A percentile compares a stretch with the other conserved stretches of the same genome.
Evolutionary conservation across 2,797 vertebrate species (phyloP).

Genomic region (Lepidocolaptes lacrymiger): DNA sequence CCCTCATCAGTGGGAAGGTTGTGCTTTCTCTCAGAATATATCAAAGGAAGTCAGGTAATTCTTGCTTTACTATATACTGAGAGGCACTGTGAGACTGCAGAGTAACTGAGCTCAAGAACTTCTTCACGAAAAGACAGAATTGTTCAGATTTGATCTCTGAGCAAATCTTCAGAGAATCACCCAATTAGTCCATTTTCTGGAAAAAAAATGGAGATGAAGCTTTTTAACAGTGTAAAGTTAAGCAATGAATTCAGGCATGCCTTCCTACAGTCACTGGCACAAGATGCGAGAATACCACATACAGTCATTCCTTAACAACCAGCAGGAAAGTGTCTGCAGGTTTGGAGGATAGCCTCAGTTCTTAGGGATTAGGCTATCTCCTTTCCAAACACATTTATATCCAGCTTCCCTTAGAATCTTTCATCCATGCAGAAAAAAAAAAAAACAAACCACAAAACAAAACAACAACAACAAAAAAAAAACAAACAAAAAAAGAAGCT

Average conservation of each 20-base stretch:
- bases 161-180: background rate
- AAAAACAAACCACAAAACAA: background rate
- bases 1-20: background rate
- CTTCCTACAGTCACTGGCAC: background rate
- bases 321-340: background rate
- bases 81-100: background rate
- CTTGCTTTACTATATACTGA: background rate
- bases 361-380: background rate
- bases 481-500: background rate
- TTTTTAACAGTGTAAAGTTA: background rate
- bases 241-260: background rate
- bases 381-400: background rate
- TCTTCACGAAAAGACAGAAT: background rate
- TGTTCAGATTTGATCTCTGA: background rate
- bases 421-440: background rate
- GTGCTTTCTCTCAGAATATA: background rate
- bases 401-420: background rate
- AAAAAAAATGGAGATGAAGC: background rate
- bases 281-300: background rate
- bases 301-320: background rate
- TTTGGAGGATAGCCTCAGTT: background rate
- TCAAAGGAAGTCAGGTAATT: background rate
- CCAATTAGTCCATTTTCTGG: background rate
- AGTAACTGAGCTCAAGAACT: background rate
- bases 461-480: background rate